Evolutionary conservation across 1,140 invertebrate genomes (phyloP).

Genomic region (Drusus annulatus): DNA sequence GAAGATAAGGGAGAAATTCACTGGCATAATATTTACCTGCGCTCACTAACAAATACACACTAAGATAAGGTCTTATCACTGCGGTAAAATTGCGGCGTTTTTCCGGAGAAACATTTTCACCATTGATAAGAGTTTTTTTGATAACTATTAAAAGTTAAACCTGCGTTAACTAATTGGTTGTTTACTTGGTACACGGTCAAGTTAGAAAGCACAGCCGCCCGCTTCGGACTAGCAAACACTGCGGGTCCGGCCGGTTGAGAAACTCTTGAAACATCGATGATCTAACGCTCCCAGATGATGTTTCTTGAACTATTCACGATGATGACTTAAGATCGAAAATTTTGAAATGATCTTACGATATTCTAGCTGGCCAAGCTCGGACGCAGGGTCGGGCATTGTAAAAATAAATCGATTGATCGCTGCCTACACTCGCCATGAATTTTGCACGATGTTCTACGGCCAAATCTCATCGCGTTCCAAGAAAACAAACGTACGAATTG

Average conservation of each 20-base stretch:
- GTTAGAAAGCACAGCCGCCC: too few relatives aligned
- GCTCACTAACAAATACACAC: conserved; percentile 7
- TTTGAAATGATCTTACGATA: conserved; percentile 27
- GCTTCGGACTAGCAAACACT: too few relatives aligned
- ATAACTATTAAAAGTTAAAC: too few relatives aligned
- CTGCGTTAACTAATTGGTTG: neutral
- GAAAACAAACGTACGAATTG: too few relatives aligned
- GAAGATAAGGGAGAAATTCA: too few relatives aligned
- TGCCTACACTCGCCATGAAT: neutral
- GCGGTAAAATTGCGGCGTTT: neutral
- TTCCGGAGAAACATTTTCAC: neutral
- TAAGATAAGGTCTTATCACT: neutral
- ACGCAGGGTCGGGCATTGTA: neutral
- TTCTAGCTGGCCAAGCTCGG: conserved; percentile 8
- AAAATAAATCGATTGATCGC: conserved; percentile 33
- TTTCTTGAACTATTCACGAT: conserved; percentile 33
- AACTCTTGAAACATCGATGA: conserved; percentile 26
- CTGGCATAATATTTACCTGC: neutral
- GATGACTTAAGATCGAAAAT: conserved; percentile 33
- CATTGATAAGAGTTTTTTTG: neutral
- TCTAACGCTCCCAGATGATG: conserved; percentile 2
- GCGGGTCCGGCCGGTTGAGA: neutral
- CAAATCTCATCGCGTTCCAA: too few relatives aligned
- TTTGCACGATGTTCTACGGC: neutral
- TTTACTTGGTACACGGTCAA: neutral